phyloP scores from a whole-genome alignment of 2,113 vertebrate species.

The Varanus komodoensis region DNA sequence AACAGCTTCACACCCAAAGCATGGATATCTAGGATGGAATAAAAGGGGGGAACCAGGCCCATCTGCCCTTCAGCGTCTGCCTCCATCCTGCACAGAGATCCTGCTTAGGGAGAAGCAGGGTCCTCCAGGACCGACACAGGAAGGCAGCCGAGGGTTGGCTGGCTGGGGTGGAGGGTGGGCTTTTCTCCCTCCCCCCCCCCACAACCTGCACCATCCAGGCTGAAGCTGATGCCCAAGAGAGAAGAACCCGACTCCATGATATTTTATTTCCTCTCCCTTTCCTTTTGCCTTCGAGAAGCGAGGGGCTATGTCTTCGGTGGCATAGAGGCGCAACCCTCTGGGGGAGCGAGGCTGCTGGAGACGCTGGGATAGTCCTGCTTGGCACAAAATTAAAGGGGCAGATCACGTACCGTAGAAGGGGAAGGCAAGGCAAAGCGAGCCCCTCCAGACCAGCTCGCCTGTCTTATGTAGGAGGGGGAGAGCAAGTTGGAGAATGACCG shows the following conservation, averaged over 20 bases:
- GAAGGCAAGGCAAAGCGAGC: conserved; percentile 61
- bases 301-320: conserved; percentile 75
- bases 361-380: conserved; percentile 79
- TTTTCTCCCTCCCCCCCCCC: conserved; percentile 65
- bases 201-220: conserved; percentile 66
- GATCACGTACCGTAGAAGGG: conserved; percentile 67
- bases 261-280: conserved; percentile 40
- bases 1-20: conserved; percentile 65
- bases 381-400: conserved; percentile 73
- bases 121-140: conserved; percentile 65
- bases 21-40: conserved; percentile 64
- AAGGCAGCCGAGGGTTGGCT: conserved; percentile 59
- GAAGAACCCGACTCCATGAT: conserved; percentile 64
- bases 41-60: conserved; percentile 54
- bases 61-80: conserved; percentile 63
- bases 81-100: conserved; percentile 58
- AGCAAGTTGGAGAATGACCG: conserved; percentile 50
- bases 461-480: conserved; percentile 38
- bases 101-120: conserved; percentile 67
- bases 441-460: conserved; percentile 59
- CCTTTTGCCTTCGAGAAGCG: conserved; percentile 61
- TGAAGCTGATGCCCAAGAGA: conserved; percentile 62
- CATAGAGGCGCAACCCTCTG: conserved; percentile 69
- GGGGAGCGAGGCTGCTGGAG: conserved; percentile 65
- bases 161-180: conserved; percentile 54